Evolutionary conservation across 2,797 vertebrate genomes (phyloP).

Genomic region (Poeciliopsis gracilis): DNA sequence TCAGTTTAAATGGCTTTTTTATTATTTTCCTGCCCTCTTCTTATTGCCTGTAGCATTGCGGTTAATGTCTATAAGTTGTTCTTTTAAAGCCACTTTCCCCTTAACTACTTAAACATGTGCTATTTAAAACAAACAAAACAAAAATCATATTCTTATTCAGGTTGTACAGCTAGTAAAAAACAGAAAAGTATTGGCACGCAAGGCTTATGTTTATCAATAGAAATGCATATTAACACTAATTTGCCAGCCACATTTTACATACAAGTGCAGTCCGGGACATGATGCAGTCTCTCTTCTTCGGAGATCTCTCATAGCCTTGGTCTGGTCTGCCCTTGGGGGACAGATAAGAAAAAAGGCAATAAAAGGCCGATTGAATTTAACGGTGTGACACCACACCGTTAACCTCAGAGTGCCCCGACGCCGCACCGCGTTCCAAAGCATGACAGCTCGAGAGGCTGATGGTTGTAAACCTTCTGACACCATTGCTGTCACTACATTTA

Average conservation of each 20-base stretch:
- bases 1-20: constrained; percentile 40
- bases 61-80: constrained; percentile 69
- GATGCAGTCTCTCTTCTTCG: constrained; percentile 12
- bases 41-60: constrained; percentile 66
- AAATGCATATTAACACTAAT: not conserved
- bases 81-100: constrained; percentile 62
- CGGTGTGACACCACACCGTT: constrained; percentile 60
- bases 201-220: not conserved
- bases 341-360: constrained; percentile 55
- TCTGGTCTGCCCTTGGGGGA: constrained; percentile 60
- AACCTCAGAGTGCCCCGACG: constrained; percentile 58
- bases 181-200: not conserved
- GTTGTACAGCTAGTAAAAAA: not conserved
- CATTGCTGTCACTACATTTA: constrained; percentile 20
- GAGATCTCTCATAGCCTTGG: constrained; percentile 40
- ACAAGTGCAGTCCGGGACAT: not conserved
- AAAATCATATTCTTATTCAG: not conserved
- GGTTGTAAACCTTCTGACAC: constrained; percentile 65
- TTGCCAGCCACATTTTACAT: constrained; percentile 9
- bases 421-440: constrained; percentile 29
- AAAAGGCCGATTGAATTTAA: constrained; percentile 74
- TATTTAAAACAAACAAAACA: not conserved
- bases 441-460: constrained; percentile 58
- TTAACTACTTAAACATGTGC: too few species aligned
- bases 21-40: constrained; percentile 68